Evolutionary conservation across 2,888 invertebrate genomes (phyloP), one percentile per base, ranked within the genome.

Genomic region (Orchesellides sinensis): DNA sequence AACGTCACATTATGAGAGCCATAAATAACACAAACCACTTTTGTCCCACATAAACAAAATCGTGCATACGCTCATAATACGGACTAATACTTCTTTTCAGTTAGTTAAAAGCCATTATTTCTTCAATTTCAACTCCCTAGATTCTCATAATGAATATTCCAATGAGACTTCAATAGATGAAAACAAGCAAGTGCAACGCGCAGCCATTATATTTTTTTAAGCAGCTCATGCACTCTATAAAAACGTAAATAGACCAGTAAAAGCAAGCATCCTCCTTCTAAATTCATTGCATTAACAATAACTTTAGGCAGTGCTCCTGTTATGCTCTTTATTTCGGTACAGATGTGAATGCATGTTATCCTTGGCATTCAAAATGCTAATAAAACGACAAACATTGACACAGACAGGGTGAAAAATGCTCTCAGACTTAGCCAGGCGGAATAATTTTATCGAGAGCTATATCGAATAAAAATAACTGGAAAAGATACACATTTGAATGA

Each of bases 391-490:
- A 79, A 79, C 79, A 79, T 79, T 79, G 78, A 68, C 61, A 69
- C 49, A 78, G 77, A 68, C 77, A 68, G 77, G 77, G 77, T 69
- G 69, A 27, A 78, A 78, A 78, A 78, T 45, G 65, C 66, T 61
- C 61, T 61, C 69, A 63, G 32, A 49, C 25, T 45, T 70, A 73
- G 54, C 79, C 63, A 79, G 68, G 61, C 79, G 69, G 77, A 79
- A 83, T 83, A 83, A 83, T 79, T 83, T 79, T 73, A 83, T 83
- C 79, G 78, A 79, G 72, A 65, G 78, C 68, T 59, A n/a, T n/a
- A 78, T 77, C 68, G 77, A 77, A 77, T 77, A 68, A 77, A 77
- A 73, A 63, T 79, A 79, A 59, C 61, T 56, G 47, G 35, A 65
- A 68, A 45, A 68, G 56, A 77, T 47, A 77, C 77, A 77, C 35